Evolutionary conservation across 2,888 invertebrate genomes (phyloP).

Genomic region (Ophioninae sp.): DNA sequence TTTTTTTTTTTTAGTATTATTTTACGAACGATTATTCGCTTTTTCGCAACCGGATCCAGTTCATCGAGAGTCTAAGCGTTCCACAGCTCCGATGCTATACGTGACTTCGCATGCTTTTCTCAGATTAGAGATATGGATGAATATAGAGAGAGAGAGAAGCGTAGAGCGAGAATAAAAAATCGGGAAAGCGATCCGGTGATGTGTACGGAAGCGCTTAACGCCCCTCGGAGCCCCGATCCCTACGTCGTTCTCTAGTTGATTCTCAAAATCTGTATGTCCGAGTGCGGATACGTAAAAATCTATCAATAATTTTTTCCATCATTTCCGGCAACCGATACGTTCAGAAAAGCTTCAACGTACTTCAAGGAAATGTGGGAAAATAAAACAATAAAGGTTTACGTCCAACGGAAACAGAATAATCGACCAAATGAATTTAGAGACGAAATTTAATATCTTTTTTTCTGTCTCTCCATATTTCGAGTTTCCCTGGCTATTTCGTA

Average conservation of each 20-base stretch:
- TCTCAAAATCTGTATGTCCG: background rate
- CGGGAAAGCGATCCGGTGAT: conserved; percentile 1
- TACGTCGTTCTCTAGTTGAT: background rate
- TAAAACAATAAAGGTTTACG: background rate
- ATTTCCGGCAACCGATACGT: background rate
- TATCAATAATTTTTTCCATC: background rate
- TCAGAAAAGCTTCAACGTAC: background rate
- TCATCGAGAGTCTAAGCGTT: conserved; percentile 2
- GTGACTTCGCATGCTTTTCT: conserved; percentile 52
- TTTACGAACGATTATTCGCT: conserved; percentile 40
- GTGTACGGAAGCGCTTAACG: conserved; percentile 17
- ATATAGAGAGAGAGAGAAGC: conserved; percentile 29
- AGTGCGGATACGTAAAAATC: background rate
- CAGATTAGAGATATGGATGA: conserved; percentile 51
- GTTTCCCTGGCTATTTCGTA: too few species aligned
- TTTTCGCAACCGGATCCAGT: background rate
- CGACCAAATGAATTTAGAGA: too few species aligned
- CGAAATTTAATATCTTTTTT: too few species aligned
- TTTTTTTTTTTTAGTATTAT: conserved; percentile 11
- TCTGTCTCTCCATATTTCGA: too few species aligned
- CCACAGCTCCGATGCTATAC: conserved; percentile 18
- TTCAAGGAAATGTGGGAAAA: background rate
- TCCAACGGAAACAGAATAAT: too few species aligned
- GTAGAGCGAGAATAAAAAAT: background rate
- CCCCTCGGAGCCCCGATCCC: background rate